Conservation (phyloP, 2,113 vertebrate species). For the Pterocles orientalis region DNA sequence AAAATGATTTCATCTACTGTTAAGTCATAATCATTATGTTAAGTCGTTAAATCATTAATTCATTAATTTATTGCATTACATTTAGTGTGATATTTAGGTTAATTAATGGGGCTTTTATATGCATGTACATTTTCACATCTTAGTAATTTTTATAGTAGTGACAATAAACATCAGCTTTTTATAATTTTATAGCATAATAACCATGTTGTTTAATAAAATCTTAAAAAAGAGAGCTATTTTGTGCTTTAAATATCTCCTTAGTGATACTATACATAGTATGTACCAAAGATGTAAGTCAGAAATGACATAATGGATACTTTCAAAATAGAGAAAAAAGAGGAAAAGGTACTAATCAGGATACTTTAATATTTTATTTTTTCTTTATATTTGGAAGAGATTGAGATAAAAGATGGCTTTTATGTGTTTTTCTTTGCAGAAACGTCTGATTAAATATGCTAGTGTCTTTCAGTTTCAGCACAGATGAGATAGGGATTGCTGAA, state of each 20-base stretch:
- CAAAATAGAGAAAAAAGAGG: not conserved
- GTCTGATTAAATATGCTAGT: not conserved
- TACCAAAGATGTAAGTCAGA: not conserved
- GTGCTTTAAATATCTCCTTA: not conserved
- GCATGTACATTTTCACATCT: not conserved
- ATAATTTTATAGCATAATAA: not conserved
- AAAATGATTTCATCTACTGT: not conserved
- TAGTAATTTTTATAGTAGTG: not conserved
- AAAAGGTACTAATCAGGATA: not conserved
- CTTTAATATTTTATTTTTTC: not conserved
- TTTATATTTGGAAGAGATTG: not conserved
- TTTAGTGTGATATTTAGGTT: not conserved
- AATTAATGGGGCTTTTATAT: not conserved
- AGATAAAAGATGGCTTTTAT: not conserved
- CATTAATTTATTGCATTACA: not conserved
- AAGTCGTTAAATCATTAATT: not conserved
- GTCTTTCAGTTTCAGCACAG: not conserved
- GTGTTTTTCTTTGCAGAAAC: not conserved
- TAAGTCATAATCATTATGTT: not conserved
- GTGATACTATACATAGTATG: not conserved
- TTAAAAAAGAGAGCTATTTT: not conserved
- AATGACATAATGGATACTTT: not conserved
- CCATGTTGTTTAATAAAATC: accelerated
- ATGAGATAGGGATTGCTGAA: not conserved
- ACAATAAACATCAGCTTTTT: not conserved